Base-by-base conservation (phyloP, 2,888 invertebrate species). In the Diarsia rubi region DNA sequence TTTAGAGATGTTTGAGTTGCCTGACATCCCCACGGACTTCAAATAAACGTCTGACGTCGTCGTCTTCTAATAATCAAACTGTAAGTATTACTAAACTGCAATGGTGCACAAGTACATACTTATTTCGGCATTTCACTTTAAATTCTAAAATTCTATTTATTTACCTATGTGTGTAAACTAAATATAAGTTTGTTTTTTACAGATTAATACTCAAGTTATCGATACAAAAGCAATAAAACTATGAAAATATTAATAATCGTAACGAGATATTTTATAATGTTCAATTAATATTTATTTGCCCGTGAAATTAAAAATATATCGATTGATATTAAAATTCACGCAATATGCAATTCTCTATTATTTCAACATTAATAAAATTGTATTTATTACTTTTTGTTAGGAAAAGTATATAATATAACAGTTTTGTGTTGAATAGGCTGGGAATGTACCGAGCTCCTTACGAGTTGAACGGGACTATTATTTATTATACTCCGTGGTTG, bases 261-360 rank as follows among this genome's bases (percentile, higher is more conserved):
- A 89, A 89, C 89, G 89, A 87, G 86, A 87, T 82, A 87, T 88
- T 88, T 87, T 87, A 87, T 87, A 82, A 84, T 88, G 88, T 88
- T 80, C 90, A 89, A 91, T 92, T 91, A 91, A 91, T 90, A 92
- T 90, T 92, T 92, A 91, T 90, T 87, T 89, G 68, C 73, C 83
- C 91, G 91, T 92, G 92, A 91, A 91, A 91, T 91, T 91, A 91
- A 91, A 87, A 82, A 90, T 88, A 87, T 88, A 85, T 87, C 62
- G 78, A 42, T 78, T 85, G 86, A 81, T 90, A 90, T 89, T 86
- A 84, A 90, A 88, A 89, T 88, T 89, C 82, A 85, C 80, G 85
- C 71, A 78, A 73, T 75, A 62, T 75, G 88, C 71, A 84, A 73
- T 73, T 76, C 75, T 75, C 77, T 82, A 84, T 88, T 80, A 88